Evolutionary conservation across 92 coral and sea anemone species (phyloP).

Genomic region (Nematostella vectensis): DNA sequence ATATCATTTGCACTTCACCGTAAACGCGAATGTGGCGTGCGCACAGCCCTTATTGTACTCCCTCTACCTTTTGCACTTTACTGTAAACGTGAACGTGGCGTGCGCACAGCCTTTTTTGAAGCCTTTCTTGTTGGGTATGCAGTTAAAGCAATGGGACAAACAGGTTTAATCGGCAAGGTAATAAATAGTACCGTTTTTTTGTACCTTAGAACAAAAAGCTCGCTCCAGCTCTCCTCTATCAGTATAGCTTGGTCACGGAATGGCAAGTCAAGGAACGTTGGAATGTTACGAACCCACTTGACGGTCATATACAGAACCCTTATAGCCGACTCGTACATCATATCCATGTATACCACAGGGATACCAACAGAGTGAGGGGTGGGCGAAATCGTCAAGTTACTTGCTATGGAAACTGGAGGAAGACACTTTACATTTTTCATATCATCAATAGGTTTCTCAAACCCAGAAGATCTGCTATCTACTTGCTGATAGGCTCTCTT

Average conservation of each 20-base stretch:
- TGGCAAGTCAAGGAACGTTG: constrained; percentile 90
- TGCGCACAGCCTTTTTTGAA: background rate
- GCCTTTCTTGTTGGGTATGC: background rate
- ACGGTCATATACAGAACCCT: constrained; percentile 87
- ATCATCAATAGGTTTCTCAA: no score
- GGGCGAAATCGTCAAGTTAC: constrained; percentile 58
- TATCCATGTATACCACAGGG: constrained; percentile 63
- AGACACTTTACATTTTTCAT: constrained; percentile 26
- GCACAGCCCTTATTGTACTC: no score
- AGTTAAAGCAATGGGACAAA: background rate
- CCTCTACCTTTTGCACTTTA: no score
- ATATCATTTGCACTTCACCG: no score
- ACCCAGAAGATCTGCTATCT: no score
- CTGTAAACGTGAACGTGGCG: no score
- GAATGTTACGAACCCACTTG: constrained; percentile 96
- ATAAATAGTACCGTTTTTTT: no score
- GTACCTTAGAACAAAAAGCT: constrained; percentile 62
- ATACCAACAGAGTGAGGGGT: constrained; percentile 58
- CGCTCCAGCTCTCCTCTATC: constrained; percentile 96
- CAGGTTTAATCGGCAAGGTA: background rate
- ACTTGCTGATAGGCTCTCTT: no score
- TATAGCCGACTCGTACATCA: constrained; percentile 88
- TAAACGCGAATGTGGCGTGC: no score
- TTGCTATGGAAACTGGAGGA: constrained; percentile 45
- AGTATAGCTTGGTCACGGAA: constrained; percentile 89